Base-by-base conservation (phyloP, 2,888 invertebrate genomes). In the Tachina fera region DNA sequence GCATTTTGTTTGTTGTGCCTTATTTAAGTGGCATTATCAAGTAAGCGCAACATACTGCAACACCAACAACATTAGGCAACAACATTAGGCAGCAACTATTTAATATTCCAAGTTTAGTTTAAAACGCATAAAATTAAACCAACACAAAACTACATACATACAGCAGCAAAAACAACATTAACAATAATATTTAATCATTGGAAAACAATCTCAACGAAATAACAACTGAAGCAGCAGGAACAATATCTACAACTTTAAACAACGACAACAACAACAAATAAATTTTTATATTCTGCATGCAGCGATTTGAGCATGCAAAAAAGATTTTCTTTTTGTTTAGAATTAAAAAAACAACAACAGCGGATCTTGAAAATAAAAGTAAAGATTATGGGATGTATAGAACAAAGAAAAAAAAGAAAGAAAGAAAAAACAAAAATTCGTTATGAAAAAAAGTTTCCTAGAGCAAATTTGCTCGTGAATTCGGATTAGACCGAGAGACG, bases 101-200 rank as follows among this genome's bases (percentile, higher is more conserved):
- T 86, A 86, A 79, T 83, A 82, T 86, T 86, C 85, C 78, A 72
- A 75, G 75, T 83, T 86, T 47, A 51, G 70, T 65, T 65, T 39
- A 49, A 86, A 86, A 80, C 79, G 83, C 86, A 86, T 86, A 86
- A 83, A 86, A 86, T 86, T 79, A 83, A 79, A 83, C 45, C 56
- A 72, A 76, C 79, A 83, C 63, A 72, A 76, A 76, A 79, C 60
- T 74, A 60, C 74, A 74, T n/a, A 11, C 65, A 60, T 31, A 9
- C 68, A 71, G 22, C 53, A 53, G 49, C 31, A 67, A 56, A 53
- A 41, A 58, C n/a, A 71, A 56, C 61, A 61, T 82, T 9, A 14
- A n/a, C 6, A 31, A 71, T 65, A 75, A 61, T 63, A 71, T 71
- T 71, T 78, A 78, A 86, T 79, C 83, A 80, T 74, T 79, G 47